Conservation (phyloP, 2,113 vertebrate species). For the Aptenodytes forsteri region DNA sequence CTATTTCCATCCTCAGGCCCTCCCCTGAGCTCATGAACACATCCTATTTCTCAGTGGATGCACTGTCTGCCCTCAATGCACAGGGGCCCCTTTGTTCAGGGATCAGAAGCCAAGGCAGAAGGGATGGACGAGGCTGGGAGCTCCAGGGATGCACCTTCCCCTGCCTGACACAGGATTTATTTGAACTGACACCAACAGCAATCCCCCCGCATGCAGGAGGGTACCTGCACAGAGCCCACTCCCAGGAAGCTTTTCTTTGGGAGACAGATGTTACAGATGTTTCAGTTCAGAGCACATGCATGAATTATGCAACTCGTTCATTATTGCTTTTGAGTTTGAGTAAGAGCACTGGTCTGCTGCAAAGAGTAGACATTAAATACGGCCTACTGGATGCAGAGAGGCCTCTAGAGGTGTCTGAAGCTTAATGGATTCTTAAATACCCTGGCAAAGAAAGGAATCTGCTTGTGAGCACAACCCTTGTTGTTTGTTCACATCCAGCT, state of each 20-base stretch:
- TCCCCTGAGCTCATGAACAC: not conserved
- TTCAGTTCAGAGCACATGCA: not conserved
- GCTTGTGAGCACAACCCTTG: not conserved
- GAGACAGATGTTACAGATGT: not conserved
- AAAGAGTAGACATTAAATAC: not conserved
- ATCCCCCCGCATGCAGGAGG: rapidly evolving
- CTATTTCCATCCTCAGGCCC: not conserved
- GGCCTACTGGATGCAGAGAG: not conserved
- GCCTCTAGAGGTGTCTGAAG: not conserved
- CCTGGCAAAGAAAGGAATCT: not conserved
- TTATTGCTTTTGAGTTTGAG: not conserved
- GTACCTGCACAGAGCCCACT: not conserved
- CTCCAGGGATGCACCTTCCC: not conserved
- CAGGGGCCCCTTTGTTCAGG: conserved; percentile 1
- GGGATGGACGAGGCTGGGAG: not conserved
- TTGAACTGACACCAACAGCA: not conserved
- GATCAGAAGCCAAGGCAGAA: not conserved
- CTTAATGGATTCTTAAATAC: not conserved
- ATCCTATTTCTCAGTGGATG: not conserved
- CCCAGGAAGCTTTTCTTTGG: not conserved
- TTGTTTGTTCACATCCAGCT: not conserved
- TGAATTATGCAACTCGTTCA: not conserved
- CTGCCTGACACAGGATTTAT: not conserved
- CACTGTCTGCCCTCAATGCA: not conserved
- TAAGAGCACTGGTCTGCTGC: not conserved